Evolutionary conservation across 2,888 invertebrate species (phyloP), one percentile per base, ranked within the genome.

Genomic region (Morpho achilles): DNA sequence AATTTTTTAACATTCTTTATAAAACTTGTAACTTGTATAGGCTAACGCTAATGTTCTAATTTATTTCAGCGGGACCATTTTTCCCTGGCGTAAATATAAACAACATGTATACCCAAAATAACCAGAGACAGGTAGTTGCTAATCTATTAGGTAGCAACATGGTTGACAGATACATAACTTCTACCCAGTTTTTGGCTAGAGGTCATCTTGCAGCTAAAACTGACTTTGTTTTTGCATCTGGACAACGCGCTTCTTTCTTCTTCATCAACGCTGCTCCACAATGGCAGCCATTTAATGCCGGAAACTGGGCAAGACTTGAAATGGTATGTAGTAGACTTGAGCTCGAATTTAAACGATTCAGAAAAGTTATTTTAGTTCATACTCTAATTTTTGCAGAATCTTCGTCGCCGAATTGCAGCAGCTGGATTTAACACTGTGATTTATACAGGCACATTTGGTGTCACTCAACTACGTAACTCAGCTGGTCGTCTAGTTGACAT

Each of bases 401-500:
- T 70, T 16, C 69, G 69, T 3, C 59, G 59, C 50, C 79, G 82
- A 49, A 76, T 90, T n/a, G 78, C 82, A 48, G 48, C 53, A 1
- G 76, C 72, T 16, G 77, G 75, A 1, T 80, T 79, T 55, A 70
- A 80, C 16, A 84, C 88, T 3, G 64, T 82, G 0, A 81, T 93
- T 43, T 93, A 93, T 70, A 94, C 94, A 0, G 94, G 94, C 1
- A 91, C 92, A 0, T 91, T 91, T 66, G 93, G 92, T 2, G 85
- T 92, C 0, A 80, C 92, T n/a, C 91, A 91, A 32, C 79, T 94
- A 39, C 74, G 79, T 3, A 66, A 93, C 69, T 78, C 77, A 39
- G 80, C 83, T 67, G 76, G 84, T 57, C 76, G 72, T 0, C 72
- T 84, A 1, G 82, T 81, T 2, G 82, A 88, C 51, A 80, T 92